Evolutionary conservation across 53 echinoderm and acorn worm genomes (phyloP), one percentile per base, ranked within the genome.

Genomic region (Temnopleurus reevesii): DNA sequence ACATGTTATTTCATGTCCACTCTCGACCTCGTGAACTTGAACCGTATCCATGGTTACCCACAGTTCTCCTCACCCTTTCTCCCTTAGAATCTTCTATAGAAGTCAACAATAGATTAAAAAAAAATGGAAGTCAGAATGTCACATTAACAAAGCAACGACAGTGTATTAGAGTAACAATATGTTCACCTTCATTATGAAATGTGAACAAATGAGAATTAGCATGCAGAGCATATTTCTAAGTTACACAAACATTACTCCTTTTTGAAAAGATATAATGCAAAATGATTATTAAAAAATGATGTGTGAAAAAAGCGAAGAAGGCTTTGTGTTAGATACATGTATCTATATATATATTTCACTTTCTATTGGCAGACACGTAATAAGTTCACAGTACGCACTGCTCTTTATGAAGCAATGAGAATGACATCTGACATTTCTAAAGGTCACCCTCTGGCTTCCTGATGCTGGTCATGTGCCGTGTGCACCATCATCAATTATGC

Each of bases 401-500:
- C 79, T 49, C 79, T 49, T 23, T 28, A 17, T 47, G 28, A 46
- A 28, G 79, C 79, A 47, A 46, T 41, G n/a, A 49, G 79, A 79
- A 85, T 60, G 85, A 85, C 85, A 85, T 85, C 85, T 85, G 85
- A 85, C 85, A 85, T 85, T 85, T 85, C 46, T 43, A 85, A 85
- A 85, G 85, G 85, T 85, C 85, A 85, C 25, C 41, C 60, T 45
- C 60, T 60, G 46, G 85, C 56, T 85, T 85, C 85, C 85, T 85
- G 85, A 60, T 85, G 85, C 85, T 33, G 60, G 85, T 85, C 85
- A 85, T 60, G 61, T 85, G 85, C 60, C 24, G 5, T 60, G 46
- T 26, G 27, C 61, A 44, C 33, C 25, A 49, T 60, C 45, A 85
- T 44, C 85, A 59, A 85, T 85, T 85, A 85, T 85, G 85, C 85